Conservation (phyloP, 2,888 invertebrate genomes). For the Drosophila fungiperda region DNA sequence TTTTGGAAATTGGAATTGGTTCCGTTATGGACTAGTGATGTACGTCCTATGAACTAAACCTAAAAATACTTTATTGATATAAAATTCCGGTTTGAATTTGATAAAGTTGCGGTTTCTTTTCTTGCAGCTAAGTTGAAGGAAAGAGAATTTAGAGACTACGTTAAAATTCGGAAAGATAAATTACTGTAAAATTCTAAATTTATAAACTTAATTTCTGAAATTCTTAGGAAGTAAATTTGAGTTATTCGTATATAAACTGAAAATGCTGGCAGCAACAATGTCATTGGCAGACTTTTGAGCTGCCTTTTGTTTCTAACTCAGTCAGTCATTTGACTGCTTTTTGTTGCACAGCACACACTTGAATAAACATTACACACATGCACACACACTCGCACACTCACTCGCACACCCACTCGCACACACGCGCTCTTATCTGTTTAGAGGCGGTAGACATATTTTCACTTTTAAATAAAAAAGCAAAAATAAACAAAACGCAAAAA, state of each 20-base stretch:
- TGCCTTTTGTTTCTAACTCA: conserved; percentile 39
- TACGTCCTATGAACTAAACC: background rate
- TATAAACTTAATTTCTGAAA: background rate
- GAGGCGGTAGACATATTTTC: conserved; percentile 27
- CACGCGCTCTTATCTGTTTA: conserved; percentile 45
- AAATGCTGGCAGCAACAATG: conserved; percentile 18
- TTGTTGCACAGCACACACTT: conserved; percentile 18
- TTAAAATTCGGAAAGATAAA: background rate
- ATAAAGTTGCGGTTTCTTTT: background rate
- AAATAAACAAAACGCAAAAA: conserved; percentile 36
- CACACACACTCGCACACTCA: background rate
- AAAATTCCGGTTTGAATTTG: background rate
- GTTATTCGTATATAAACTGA: conserved; percentile 7
- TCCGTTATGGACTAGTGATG: background rate
- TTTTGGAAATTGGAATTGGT: background rate
- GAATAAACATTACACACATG: conserved; percentile 2
- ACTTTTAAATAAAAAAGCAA: background rate
- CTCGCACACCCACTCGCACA: conserved; percentile 1
- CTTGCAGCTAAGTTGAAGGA: background rate
- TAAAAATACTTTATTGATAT: background rate
- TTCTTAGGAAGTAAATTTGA: background rate
- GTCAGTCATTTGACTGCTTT: conserved; percentile 33
- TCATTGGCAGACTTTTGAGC: conserved; percentile 4
- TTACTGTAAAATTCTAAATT: background rate
- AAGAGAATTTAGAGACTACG: background rate